phyloP scores from a whole-genome alignment of 1,140 invertebrate species.

The Brachystomella parvula region DNA sequence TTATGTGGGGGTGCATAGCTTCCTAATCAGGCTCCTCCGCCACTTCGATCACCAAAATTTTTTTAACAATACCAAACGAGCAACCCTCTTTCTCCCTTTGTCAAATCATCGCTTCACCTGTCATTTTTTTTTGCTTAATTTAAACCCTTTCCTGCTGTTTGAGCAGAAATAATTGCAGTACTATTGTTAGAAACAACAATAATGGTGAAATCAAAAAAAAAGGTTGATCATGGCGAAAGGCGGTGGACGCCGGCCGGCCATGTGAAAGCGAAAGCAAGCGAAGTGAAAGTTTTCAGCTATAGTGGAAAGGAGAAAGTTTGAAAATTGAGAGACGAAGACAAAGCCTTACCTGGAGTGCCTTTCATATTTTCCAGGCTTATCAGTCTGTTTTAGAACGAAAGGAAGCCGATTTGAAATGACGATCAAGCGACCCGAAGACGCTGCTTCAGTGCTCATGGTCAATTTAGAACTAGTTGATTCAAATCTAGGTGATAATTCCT shows the following conservation, averaged over 20 bases:
- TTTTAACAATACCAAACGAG: not conserved
- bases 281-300: not conserved
- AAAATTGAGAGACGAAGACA: not conserved
- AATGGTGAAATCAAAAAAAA: not conserved
- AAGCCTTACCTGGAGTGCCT: constrained; percentile 67
- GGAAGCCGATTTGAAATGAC: constrained; percentile 83
- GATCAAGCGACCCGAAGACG: constrained; percentile 51
- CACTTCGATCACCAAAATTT: not conserved
- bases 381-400: constrained; percentile 69
- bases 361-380: constrained; percentile 59
- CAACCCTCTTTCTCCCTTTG: not conserved
- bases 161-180: not conserved
- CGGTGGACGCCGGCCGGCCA: not conserved
- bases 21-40: not conserved
- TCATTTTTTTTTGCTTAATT: not conserved
- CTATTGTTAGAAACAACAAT: not conserved
- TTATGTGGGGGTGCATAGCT: not conserved
- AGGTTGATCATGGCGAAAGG: not conserved
- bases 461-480: too few species aligned
- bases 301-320: not conserved
- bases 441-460: not conserved
- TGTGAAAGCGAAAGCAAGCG: not conserved
- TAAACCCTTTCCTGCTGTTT: not conserved
- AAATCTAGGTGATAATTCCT: too few species aligned
- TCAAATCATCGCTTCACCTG: not conserved